A percentile compares a stretch with the other conserved stretches of the same genome.
Evolutionary conservation across 1,140 invertebrate genomes (phyloP).

Genomic region (Stegodyphus dumicola): DNA sequence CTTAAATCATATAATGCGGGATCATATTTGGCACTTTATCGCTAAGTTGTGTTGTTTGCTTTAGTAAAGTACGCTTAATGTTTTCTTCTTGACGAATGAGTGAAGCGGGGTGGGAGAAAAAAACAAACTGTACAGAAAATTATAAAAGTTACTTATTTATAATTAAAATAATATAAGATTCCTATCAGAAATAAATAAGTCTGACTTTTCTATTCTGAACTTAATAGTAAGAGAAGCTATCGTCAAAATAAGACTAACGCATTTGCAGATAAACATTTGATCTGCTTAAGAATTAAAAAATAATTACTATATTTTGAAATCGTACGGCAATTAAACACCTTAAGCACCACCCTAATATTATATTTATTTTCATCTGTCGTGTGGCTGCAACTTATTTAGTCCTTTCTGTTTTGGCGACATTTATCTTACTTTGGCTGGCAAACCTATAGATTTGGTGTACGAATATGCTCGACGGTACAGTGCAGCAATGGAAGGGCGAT

Average conservation of each 20-base stretch:
- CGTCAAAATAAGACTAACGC: neutral
- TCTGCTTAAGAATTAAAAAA: neutral
- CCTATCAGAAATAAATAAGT: neutral
- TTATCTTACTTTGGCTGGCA: constrained; percentile 8
- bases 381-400: neutral
- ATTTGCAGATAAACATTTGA: neutral
- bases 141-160: neutral
- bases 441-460: constrained; percentile 18
- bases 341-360: neutral
- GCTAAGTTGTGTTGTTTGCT: neutral
- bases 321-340: neutral
- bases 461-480: constrained; percentile 50
- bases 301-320: neutral
- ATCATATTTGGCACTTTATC: constrained; percentile 31
- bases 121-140: neutral
- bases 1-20: neutral
- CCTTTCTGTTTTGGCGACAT: neutral
- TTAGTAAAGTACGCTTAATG: neutral
- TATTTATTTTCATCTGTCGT: neutral
- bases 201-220: neutral
- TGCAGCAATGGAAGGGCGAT: constrained; percentile 57
- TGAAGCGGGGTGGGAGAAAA: neutral
- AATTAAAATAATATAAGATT: neutral
- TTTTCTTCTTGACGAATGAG: neutral
- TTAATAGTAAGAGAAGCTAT: neutral